A percentile compares a stretch with the other conserved stretches of the same genome.
Conservation (phyloP, 2,113 vertebrate species). For the Desmodus rotundus region DNA sequence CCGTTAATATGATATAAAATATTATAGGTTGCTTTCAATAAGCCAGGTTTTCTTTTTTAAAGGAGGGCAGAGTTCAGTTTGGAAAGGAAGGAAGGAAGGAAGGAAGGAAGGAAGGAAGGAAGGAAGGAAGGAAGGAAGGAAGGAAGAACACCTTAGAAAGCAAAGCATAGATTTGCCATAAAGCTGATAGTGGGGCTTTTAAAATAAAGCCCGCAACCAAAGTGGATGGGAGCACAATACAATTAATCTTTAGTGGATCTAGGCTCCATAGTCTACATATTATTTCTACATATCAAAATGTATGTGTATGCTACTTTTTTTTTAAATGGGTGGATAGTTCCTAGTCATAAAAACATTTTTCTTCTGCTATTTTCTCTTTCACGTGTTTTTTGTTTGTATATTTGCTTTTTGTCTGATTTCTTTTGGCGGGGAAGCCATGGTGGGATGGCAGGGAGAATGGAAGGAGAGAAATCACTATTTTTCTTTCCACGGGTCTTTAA, state of each 20-base stretch:
- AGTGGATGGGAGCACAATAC: rapidly evolving
- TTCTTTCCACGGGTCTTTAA: background rate
- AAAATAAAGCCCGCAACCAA: background rate
- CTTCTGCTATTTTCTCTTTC: background rate
- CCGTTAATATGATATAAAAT: slow-evolving; percentile 53
- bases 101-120: background rate
- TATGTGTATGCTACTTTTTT: rapidly evolving
- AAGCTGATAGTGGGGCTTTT: background rate
- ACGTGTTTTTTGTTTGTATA: background rate
- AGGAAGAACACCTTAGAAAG: background rate
- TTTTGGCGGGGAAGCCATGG: background rate
- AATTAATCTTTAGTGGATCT: rapidly evolving
- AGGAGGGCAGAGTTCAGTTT: background rate
- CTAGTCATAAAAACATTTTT: background rate
- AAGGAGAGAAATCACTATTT: background rate
- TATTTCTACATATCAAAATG: background rate
- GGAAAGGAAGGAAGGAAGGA: background rate
- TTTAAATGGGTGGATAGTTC: slow-evolving; percentile 40
- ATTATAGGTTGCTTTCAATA: slow-evolving; percentile 35
- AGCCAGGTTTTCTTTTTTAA: background rate
- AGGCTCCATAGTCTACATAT: background rate
- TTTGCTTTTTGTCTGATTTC: background rate
- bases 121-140: background rate
- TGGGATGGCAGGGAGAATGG: too few relatives aligned
- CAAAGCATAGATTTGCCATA: background rate